Evolutionary conservation across 1,140 invertebrate genomes (phyloP).

Genomic region (Planococcus citri): DNA sequence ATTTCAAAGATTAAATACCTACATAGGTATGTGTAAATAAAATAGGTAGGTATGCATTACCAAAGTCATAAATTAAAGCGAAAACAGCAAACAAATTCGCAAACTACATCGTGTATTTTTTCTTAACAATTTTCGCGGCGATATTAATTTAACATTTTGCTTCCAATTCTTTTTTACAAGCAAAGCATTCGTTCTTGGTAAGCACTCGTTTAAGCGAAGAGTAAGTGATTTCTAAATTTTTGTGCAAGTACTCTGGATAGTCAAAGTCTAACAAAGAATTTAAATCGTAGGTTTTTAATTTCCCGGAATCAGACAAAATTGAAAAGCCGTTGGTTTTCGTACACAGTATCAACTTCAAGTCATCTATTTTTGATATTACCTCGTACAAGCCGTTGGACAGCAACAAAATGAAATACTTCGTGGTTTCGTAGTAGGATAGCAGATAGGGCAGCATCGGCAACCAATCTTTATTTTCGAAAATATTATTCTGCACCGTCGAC

Average conservation of each 20-base stretch:
- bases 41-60: too few species aligned
- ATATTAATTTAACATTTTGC: not conserved
- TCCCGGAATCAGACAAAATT: not conserved
- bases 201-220: not conserved
- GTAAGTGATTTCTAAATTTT: slow-evolving; percentile 8
- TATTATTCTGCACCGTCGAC: not conserved
- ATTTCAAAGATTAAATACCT: too few species aligned
- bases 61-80: too few species aligned
- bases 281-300: not conserved
- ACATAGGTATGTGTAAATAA: too few species aligned
- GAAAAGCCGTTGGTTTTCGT: slow-evolving; percentile 4
- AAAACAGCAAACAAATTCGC: too few species aligned
- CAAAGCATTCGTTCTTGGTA: slow-evolving; percentile 1
- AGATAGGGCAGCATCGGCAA: slow-evolving; percentile 6
- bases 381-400: not conserved
- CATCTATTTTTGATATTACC: slow-evolving; percentile 1
- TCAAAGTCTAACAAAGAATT: not conserved
- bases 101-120: too few species aligned
- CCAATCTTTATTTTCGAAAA: not conserved
- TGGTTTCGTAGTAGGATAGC: not conserved
- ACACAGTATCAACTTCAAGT: not conserved
- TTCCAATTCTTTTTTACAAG: slow-evolving; percentile 9
- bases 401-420: not conserved
- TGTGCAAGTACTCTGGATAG: not conserved
- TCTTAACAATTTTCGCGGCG: too few species aligned